Evolutionary conservation across 2,888 invertebrate genomes (phyloP).

Genomic region (Nipponacmea schrenckii): DNA sequence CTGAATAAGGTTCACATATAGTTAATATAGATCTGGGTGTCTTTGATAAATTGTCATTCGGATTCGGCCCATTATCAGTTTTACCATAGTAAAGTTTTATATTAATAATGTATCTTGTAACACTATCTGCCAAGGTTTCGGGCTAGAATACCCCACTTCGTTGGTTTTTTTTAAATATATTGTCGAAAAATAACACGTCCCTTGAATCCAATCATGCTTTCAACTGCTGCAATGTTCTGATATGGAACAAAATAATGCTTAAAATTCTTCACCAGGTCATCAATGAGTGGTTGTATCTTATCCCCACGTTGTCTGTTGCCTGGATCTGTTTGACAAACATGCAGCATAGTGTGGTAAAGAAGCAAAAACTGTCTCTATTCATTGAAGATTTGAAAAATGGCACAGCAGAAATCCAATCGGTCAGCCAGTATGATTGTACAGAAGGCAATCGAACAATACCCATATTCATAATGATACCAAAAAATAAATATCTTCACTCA

Average conservation of each 20-base stretch:
- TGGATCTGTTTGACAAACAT: background rate
- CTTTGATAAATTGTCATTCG: no score
- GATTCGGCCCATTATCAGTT: no score
- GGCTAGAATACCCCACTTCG: background rate
- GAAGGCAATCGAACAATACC: no score
- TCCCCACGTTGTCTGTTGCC: background rate
- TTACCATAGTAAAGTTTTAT: no score
- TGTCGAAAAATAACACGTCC: background rate
- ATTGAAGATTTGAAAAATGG: background rate
- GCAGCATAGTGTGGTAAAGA: background rate
- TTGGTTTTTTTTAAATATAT: background rate
- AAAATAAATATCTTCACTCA: no score
- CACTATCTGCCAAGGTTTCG: background rate
- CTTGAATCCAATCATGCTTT: background rate
- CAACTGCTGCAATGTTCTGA: background rate
- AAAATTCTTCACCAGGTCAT: background rate
- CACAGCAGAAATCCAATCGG: background rate
- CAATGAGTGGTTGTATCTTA: background rate
- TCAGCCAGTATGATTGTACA: no score
- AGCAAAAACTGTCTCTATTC: background rate
- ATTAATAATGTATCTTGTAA: no score
- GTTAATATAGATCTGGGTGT: no score
- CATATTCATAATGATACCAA: no score
- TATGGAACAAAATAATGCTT: background rate
- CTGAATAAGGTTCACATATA: no score